Evolutionary conservation across 2,797 vertebrate species (phyloP).

Genomic region (Onychomys torridus): DNA sequence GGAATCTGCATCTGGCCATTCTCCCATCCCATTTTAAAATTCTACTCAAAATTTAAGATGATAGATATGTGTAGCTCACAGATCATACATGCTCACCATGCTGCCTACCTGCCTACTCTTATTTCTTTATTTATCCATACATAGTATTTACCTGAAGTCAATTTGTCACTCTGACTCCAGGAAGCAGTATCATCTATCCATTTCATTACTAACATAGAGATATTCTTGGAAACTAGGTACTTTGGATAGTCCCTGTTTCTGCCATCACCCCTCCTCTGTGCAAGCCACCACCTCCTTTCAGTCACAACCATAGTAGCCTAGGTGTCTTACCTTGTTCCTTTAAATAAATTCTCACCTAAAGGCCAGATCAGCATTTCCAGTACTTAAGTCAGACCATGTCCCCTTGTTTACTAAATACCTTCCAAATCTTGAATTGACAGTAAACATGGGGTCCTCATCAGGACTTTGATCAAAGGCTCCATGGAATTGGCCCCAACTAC

Average conservation of each 20-base stretch:
- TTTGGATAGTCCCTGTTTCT: neutral
- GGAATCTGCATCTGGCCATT: neutral
- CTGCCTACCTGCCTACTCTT: too few relatives aligned
- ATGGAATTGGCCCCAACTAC: neutral
- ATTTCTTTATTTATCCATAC: neutral
- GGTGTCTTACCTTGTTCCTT: neutral
- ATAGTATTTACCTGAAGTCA: neutral
- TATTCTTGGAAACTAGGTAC: neutral
- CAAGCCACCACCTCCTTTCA: neutral
- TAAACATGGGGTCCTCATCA: neutral
- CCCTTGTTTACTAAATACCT: neutral
- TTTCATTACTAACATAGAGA: neutral
- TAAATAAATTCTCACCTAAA: neutral
- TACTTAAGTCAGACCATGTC: neutral
- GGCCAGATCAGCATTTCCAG: neutral
- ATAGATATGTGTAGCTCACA: neutral
- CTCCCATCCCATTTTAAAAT: neutral
- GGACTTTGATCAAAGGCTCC: neutral
- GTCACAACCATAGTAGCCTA: neutral
- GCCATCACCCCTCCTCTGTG: neutral
- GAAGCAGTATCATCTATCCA: neutral
- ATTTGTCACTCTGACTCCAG: neutral
- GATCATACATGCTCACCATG: neutral
- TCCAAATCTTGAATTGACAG: neutral
- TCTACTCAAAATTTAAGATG: neutral